Base-by-base conservation (phyloP, 2,113 vertebrate species). In the Callocephalon fimbriatum region DNA sequence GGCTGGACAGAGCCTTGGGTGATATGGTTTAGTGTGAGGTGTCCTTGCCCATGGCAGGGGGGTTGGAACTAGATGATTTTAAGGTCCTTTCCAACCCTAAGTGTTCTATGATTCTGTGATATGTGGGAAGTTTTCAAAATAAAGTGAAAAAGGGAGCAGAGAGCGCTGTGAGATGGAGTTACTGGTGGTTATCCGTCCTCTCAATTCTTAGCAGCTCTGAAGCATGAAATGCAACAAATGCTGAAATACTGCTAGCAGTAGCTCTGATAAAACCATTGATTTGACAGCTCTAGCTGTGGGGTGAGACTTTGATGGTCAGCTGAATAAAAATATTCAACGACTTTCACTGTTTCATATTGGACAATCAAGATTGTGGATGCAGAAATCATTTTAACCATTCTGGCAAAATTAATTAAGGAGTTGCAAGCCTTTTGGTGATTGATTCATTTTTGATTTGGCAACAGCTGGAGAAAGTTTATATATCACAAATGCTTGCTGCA, bases 401-500 rank as follows among this genome's bases (percentile, higher is more conserved):
- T 76, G 71, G 53, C 4, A 10, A 84, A 95, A 79, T 51, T 93
- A 94, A 94, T 97, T 92, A 88, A 78, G 73, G 48, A 91, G 45
- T 85, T 79, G 68, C 58, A 93, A 93, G 11, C 37, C 47, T 93
- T 93, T 85, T 61, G 65, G 37, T 91, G 81, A 73, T 81, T 76
- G 61, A 54, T 84, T 95, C 13, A 44, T 71, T 97, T 96, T 70
- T 73, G 38, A 92, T 91, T 89, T 91, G 81, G 56, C 65, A 84
- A 84, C 47, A 89, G 84, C 85, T 76, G 58, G 87, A 53, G 47
- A 86, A 95, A 95, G 76, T 92, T 95, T 91, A 23, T 79, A 5
- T 87, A 87, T 82, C 75, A 70, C 51, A 89, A 96, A 73, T 89
- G 62, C 91, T 96, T 93, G 53, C 68, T 67, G 25, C 88, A 87